phyloP scores from a whole-genome alignment of 2,888 invertebrate species.

The Axea sp. region DNA sequence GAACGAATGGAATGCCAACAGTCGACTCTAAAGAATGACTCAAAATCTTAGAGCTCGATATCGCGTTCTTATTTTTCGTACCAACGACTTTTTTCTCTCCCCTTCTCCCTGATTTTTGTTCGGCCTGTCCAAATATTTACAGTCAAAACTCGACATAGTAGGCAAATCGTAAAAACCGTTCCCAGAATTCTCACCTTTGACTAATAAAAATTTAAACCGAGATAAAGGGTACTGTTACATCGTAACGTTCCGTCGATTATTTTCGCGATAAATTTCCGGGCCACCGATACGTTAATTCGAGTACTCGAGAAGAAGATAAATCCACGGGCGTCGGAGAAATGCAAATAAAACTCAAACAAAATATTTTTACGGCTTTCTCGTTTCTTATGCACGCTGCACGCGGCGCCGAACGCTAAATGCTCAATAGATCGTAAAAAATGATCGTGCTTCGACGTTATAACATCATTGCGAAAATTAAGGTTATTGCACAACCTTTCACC shows the following conservation, averaged over 20 bases:
- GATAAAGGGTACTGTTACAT: slow-evolving; percentile 24
- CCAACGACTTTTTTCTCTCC: background rate
- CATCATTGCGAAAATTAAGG: slow-evolving; percentile 5
- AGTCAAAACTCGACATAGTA: background rate
- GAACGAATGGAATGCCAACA: slow-evolving; percentile 32
- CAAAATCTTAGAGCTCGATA: slow-evolving; percentile 11
- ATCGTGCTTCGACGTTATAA: slow-evolving; percentile 5
- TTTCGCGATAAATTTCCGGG: slow-evolving; percentile 11
- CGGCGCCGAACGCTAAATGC: background rate
- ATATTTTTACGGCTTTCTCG: slow-evolving; percentile 6
- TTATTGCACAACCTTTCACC: background rate
- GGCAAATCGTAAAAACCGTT: background rate
- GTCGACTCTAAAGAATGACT: slow-evolving; percentile 11
- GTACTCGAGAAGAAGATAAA: background rate
- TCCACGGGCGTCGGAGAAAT: no score
- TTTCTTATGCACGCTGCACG: slow-evolving; percentile 23
- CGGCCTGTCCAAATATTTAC: slow-evolving; percentile 8
- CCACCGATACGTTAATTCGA: background rate
- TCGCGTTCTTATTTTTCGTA: background rate
- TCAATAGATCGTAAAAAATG: slow-evolving; percentile 20
- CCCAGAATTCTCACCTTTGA: slow-evolving; percentile 20
- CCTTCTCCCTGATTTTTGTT: background rate
- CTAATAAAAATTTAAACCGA: slow-evolving; percentile 8
- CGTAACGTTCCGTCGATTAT: slow-evolving; percentile 19
- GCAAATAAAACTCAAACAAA: background rate